Base-by-base conservation (phyloP, 2,113 vertebrate species). In the Cettia cetti region DNA sequence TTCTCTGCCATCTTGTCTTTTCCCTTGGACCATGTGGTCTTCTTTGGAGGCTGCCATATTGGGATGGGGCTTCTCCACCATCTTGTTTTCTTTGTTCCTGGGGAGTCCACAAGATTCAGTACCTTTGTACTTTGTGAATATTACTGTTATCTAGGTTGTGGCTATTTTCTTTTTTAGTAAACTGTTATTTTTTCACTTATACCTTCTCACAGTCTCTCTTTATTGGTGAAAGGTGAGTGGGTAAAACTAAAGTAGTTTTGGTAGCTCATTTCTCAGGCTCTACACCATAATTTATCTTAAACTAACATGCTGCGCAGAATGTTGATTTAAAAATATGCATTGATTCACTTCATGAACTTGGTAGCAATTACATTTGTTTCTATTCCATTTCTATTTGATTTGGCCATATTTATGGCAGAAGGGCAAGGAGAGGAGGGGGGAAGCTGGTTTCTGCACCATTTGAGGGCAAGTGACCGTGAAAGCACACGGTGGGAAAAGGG, bases 21-120 rank as follows among this genome's bases (percentile, higher is more conserved):
- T 65, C 30, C 24, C 24, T 35, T 65, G 30, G 12, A 15, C 60
- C 23, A 8, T 8, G 3, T 0, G 0, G n/a, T 30, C 30, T 45
- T 72, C 40, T 30, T n/a, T 30, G 24, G 50, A 56, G 28, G 35
- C 82, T 6, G 1, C 30, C 4, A 1, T 49, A 47, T 20, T 30
- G n/a, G n/a, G 35, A 49, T 30, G 30, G 35, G 42, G 15, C 20
- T 85, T 42, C 44, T 66, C 61, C 6, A 10, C 26, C 26, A 22
- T 44, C 31, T 33, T 14, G 6, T 68, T 37, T 60, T 52, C 45
- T 68, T 59, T 33, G 26, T 18, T 52, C 33, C 14, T 44, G 45
- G 14, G 44, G 21, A 31, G 21, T 35, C 9, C 44, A 35, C 13
- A 31, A 21, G 44, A 33, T 50, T 68, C 37, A 44, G 27, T 22